Evolutionary conservation across 2,888 invertebrate genomes (phyloP), one percentile per base, ranked within the genome.

Genomic region (Beris chalybata): DNA sequence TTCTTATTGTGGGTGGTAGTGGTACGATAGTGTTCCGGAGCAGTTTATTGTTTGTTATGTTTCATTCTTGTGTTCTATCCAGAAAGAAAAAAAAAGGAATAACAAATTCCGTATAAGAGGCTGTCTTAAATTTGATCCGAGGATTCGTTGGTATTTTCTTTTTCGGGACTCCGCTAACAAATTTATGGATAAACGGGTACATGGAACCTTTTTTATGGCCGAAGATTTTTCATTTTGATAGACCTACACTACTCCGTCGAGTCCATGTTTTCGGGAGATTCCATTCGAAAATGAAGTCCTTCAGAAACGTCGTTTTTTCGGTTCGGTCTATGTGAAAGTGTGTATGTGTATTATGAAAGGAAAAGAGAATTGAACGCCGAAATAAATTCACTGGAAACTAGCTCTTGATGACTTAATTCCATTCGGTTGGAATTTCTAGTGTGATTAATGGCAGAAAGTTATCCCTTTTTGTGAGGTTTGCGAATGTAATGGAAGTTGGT

Each of bases 351-450:
- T 13, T 22, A 22, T 11, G 11, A 29, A 38, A 13, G 15, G 43
- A 38, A 53, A 52, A n/a, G 61, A 52, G 50, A 50, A 52, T 52
- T 32, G 50, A 61, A 61, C 50, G 52, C 29, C 53, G 52, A 64
- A 64, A 64, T 64, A 64, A 64, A 64, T 64, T 64, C 54, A 64
- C 52, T 64, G 64, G 64, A 64, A 64, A 64, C 64, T 64, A 64
- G 64, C 54, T 53, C 54, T 22, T 64, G 64, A 64, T 64, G 64
- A 64, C 64, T 64, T 64, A 64, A 64, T 64, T 64, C 64, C 53
- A 64, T 64, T 64, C 64, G 53, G 61, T 61, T 11, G 52, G 52
- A 61, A 61, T 64, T 64, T 54, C 52, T 31, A 38, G 44, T 64
- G 44, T 64, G 64, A 64, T 64, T 54, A 64, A 64, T 64, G 53